phyloP scores from a whole-genome alignment of 2,888 invertebrate genomes.

The Sinhomidia bicolor region DNA sequence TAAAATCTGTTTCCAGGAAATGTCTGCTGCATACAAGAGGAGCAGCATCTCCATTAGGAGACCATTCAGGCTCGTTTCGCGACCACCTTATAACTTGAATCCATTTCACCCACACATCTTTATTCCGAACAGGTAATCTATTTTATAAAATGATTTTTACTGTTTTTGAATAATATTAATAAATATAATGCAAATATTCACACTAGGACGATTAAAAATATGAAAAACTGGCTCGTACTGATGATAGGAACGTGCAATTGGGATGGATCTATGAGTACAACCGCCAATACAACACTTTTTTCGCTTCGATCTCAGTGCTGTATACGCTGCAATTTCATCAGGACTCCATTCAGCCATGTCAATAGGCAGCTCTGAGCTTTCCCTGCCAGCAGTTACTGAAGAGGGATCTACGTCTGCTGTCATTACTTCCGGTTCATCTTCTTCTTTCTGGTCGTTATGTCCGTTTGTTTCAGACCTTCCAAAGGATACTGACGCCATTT shows the following conservation, averaged over 20 bases:
- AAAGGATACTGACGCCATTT: neutral
- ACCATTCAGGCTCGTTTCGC: constrained; percentile 69
- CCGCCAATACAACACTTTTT: constrained; percentile 72
- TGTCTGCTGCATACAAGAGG: constrained; percentile 69
- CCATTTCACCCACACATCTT: constrained; percentile 65
- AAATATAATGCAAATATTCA: too few relatives aligned
- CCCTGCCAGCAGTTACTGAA: constrained; percentile 20
- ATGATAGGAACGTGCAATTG: constrained; percentile 70
- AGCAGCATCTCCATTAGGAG: constrained; percentile 66
- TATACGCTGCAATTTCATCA: constrained; percentile 66
- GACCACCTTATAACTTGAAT: constrained; percentile 64
- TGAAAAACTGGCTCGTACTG: too few relatives aligned
- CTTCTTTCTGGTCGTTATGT: neutral
- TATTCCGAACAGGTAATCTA: constrained; percentile 69
- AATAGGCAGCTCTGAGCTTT: constrained; percentile 38
- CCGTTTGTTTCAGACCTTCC: neutral
- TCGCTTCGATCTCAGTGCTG: constrained; percentile 57
- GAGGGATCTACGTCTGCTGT: constrained; percentile 58
- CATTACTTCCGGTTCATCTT: constrained; percentile 36
- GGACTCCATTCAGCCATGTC: constrained; percentile 67
- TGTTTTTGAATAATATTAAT: too few relatives aligned
- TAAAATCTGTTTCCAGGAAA: constrained; percentile 66
- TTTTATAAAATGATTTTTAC: neutral
- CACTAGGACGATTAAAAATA: too few relatives aligned
- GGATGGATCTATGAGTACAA: constrained; percentile 67